These are phyloP conservation scores for Zygogramma bicolorata DNA, from an alignment of 2,888 invertebrate species.

Conservation along the genomic window DNA sequence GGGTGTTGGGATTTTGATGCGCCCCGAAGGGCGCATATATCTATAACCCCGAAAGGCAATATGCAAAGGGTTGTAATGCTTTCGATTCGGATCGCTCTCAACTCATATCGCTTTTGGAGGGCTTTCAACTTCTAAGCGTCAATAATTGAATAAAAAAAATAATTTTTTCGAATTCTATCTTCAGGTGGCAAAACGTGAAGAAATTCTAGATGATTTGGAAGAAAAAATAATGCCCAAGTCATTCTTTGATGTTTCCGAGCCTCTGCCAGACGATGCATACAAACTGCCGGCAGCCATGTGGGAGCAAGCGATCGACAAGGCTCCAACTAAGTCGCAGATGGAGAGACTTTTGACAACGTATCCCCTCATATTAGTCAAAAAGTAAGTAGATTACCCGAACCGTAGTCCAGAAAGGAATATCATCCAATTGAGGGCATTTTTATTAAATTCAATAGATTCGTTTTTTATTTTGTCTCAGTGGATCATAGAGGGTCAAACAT, in stretches of 20 bases:
- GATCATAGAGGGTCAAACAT: no score
- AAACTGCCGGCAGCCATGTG: conserved; percentile 63
- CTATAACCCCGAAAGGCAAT: no score
- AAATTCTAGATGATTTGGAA: conserved; percentile 62
- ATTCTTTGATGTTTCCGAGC: conserved; percentile 59
- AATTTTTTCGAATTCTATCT: background rate
- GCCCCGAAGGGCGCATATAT: no score
- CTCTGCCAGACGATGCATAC: conserved; percentile 57
- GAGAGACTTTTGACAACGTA: conserved; percentile 56
- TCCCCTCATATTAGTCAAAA: conserved; percentile 59
- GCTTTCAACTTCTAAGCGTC: no score
- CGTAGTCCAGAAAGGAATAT: background rate
- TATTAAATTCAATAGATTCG: no score
- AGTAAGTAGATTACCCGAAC: conserved; percentile 41
- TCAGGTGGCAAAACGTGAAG: conserved; percentile 60
- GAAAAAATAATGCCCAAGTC: conserved; percentile 49
- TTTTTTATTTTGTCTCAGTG: no score
- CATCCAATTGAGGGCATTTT: no score
- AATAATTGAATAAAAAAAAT: no score
- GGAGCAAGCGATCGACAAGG: conserved; percentile 63
- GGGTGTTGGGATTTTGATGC: no score
- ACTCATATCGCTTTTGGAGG: no score
- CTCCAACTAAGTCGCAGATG: conserved; percentile 59
- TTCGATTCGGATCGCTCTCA: no score
- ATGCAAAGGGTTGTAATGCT: no score